Conservation (phyloP, 1,140 invertebrate species). For the Charaxes varanes region DNA sequence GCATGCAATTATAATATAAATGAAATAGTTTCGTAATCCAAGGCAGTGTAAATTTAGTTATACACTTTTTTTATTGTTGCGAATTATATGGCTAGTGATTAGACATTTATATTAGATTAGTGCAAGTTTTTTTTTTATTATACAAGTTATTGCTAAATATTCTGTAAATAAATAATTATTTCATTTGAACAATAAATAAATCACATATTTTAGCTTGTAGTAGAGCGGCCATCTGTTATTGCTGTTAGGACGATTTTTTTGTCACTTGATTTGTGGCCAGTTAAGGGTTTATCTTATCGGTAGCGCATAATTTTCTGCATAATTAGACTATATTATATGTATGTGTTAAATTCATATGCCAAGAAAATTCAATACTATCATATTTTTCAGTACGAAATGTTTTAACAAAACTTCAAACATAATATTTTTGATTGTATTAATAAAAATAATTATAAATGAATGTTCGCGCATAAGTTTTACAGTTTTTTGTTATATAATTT, state of each 20-base stretch:
- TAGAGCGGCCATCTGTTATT: slow-evolving; percentile 16
- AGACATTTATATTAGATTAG: slow-evolving; percentile 62
- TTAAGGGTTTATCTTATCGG: slow-evolving; percentile 4
- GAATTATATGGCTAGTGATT: slow-evolving; percentile 71
- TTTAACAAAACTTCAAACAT: no score
- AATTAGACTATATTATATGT: no score
- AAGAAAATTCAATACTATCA: no score
- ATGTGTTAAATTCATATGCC: no score
- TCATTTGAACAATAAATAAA: slow-evolving; percentile 18
- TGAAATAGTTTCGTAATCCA: not conserved
- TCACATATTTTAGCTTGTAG: slow-evolving; percentile 7
- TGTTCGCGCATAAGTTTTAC: no score
- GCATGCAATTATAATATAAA: no score
- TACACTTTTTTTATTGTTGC: slow-evolving; percentile 41
- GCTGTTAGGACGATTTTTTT: slow-evolving; percentile 13
- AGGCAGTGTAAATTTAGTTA: slow-evolving; percentile 23
- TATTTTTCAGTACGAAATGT: no score
- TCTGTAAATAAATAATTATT: slow-evolving; percentile 25
- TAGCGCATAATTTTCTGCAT: no score
- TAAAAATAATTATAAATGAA: no score
- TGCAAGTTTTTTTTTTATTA: slow-evolving; percentile 36
- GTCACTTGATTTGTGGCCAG: slow-evolving; percentile 14
- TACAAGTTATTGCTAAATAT: slow-evolving; percentile 29
- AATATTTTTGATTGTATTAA: no score
- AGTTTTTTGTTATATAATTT: no score